A percentile compares a stretch with the other conserved stretches of the same genome.
Evolutionary conservation across 2,113 vertebrate species (phyloP).

Genomic region (Turdus rufiventris): DNA sequence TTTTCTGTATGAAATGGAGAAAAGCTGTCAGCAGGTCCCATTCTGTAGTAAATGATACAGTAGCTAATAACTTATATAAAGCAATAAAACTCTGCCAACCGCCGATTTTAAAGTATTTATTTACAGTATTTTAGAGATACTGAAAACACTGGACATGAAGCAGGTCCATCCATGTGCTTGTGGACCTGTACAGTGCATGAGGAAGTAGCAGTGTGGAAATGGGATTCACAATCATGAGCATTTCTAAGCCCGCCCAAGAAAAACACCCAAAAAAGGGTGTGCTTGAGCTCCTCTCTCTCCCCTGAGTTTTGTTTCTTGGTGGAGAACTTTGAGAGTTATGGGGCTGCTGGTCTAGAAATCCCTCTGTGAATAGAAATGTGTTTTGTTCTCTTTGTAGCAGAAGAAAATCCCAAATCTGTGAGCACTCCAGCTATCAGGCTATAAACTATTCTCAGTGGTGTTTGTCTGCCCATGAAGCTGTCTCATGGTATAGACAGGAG

Average conservation of each 20-base stretch:
- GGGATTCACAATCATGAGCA: neutral
- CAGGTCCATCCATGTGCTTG: neutral
- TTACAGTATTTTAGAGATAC: neutral
- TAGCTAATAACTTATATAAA: neutral
- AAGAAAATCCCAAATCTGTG: neutral
- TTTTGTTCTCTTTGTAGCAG: neutral
- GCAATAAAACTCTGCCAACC: neutral
- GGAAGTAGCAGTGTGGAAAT: neutral
- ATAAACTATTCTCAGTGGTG: neutral
- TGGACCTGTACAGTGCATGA: neutral
- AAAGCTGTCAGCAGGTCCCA: neutral
- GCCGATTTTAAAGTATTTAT: neutral
- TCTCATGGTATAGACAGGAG: neutral
- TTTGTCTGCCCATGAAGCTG: neutral
- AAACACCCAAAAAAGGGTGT: neutral
- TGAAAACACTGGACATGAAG: neutral
- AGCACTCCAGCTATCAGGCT: neutral
- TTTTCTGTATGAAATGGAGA: slow-evolving; percentile 45
- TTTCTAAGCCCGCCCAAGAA: neutral
- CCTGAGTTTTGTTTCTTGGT: neutral
- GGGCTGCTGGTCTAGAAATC: neutral
- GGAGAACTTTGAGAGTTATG: neutral
- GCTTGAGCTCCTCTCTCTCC: neutral
- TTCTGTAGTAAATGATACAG: neutral
- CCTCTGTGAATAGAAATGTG: neutral